Conservation (phyloP, 2,113 vertebrate genomes). For the Todiramphus chloris region DNA sequence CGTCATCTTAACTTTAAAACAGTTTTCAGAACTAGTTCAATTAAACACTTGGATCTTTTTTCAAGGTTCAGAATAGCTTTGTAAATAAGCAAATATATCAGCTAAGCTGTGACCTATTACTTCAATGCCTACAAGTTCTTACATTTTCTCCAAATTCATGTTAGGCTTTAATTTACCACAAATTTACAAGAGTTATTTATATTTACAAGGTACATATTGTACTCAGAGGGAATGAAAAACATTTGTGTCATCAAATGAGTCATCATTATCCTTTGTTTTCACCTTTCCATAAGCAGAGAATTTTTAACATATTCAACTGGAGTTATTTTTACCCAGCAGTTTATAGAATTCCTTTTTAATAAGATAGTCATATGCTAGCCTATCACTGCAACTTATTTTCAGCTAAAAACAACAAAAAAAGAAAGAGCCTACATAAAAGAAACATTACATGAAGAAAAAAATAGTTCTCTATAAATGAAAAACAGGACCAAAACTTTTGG, state of each 20-base stretch:
- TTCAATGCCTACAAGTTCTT: background rate
- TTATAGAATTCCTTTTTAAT: background rate
- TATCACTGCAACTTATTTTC: background rate
- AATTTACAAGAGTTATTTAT: background rate
- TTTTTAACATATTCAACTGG: background rate
- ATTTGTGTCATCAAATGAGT: conserved; percentile 12
- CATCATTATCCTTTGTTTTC: conserved; percentile 15
- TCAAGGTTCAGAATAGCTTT: background rate
- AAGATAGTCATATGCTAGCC: background rate
- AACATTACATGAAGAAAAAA: background rate
- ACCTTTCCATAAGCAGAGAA: background rate
- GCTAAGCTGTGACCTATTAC: background rate
- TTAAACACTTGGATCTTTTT: background rate
- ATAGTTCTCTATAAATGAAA: background rate
- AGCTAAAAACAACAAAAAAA: background rate
- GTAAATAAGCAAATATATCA: background rate
- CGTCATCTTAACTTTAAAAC: background rate
- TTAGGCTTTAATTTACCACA: conserved; percentile 6
- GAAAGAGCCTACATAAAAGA: background rate
- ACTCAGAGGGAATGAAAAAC: conserved; percentile 3
- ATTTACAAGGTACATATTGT: conserved; percentile 3
- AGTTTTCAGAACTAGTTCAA: background rate
- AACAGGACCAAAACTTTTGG: background rate
- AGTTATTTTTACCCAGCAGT: conserved; percentile 4
- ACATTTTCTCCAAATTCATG: background rate